Evolutionary conservation across 1,140 invertebrate genomes (phyloP).

Genomic region (Physella acuta): DNA sequence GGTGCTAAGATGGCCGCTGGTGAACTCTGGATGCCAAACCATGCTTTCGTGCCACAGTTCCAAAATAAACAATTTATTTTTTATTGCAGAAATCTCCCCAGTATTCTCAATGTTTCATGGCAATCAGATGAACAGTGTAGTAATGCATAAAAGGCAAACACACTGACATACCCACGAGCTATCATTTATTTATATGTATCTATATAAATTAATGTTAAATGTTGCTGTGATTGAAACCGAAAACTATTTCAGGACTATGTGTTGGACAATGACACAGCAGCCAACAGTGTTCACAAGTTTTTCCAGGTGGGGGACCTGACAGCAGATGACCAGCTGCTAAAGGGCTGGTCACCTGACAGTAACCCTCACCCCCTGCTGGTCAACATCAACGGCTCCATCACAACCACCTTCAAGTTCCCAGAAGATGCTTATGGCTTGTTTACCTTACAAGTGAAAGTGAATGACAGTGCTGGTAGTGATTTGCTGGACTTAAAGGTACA

Average conservation of each 20-base stretch:
- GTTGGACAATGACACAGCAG: slow-evolving; percentile 11
- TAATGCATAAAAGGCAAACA: no score
- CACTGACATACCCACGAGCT: no score
- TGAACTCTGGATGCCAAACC: no score
- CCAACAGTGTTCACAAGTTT: slow-evolving; percentile 17
- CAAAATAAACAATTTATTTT: no score
- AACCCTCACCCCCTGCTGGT: slow-evolving; percentile 10
- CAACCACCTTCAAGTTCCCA: slow-evolving; percentile 27
- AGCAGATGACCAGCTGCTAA: background rate
- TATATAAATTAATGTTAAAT: no score
- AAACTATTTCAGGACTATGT: slow-evolving; percentile 23
- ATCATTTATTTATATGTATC: no score
- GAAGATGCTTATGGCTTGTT: slow-evolving; percentile 22
- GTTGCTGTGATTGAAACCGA: no score
- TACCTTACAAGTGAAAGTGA: slow-evolving; percentile 14
- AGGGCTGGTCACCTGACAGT: background rate
- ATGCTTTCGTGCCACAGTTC: no score
- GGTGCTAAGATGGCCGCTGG: no score
- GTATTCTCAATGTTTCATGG: no score
- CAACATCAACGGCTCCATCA: slow-evolving; percentile 22
- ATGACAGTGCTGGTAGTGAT: slow-evolving; percentile 26
- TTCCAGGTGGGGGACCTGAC: slow-evolving; percentile 15
- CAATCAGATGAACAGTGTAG: no score
- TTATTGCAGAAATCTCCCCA: no score
- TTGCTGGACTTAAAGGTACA: slow-evolving; percentile 25